Evolutionary conservation across 2,888 invertebrate species (phyloP), one percentile per base, ranked within the genome.

Genomic region (Drosophila yooni): DNA sequence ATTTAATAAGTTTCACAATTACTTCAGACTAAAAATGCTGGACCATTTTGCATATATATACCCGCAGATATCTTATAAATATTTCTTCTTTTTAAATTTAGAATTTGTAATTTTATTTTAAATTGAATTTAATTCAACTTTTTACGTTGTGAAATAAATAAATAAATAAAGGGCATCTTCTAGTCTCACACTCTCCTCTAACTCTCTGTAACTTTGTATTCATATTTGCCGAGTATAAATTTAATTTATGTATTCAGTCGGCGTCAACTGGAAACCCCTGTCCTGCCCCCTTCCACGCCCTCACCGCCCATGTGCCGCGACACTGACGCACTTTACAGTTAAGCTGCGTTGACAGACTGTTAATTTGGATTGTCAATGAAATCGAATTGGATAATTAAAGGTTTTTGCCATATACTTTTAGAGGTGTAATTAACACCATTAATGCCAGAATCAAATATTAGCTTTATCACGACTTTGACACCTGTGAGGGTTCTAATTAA

Each of bases 261-360:
- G 50, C 53, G 59, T 36, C n/a, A 27, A 38, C 33, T 25, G 27
- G 27, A 29, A 63, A 10, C 25, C 74, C 57, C 53, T 21, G 13
- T 36, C 46, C 51, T 38, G n/a, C n/a, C 13, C 38, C n/a, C 38
- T 2, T n/a, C 13, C 4, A 56, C 36, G 36, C n/a, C 70, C 54
- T 27, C n/a, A 0, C 8, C 38, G 13, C 15, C 50, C 29, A 52
- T 27, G 11, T 36, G 31, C 64, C 78, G 11, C 52, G 77, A 69
- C 77, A 69, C 58, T 82, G 75, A 82, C 75, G 86, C 78, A 78
- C 71, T 68, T 73, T 88, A 88, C 90, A 88, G 90, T 85, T 85
- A 82, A 71, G 52, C 56, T 54, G 63, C 72, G 68, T 61, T 66
- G 66, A 52, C 59, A 13, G 77, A 74, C 70, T 85, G 77, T 68